Evolutionary conservation across 1,140 invertebrate species (phyloP), one percentile per base, ranked within the genome.

Genomic region (Ceratina japonica): DNA sequence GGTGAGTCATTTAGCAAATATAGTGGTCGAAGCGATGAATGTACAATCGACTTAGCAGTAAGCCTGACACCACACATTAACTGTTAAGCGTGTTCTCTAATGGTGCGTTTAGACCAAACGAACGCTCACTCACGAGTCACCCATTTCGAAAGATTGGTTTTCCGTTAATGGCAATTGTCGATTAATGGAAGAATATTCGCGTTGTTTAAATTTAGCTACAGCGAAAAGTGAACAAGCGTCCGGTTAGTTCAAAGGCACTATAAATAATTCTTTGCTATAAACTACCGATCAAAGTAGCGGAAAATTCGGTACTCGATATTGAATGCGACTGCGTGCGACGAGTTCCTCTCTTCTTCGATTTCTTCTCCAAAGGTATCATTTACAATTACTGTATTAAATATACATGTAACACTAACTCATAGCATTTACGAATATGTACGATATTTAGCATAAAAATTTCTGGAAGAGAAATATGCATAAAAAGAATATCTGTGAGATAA

Each of bases 261-360:
- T 52, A 62, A 72, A 18, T 72, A 71, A 72, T 78, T 72, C 69
- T 63, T 72, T 22, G 75, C 51, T 78, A 63, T 78, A 71, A 72
- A 54, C 1, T 56, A 62, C 7, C 27, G 69, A 56, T 72, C 56
- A 72, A 54, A 62, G 15, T 76, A 76, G 24, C 37, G 66, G 16
- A 49, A 69, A 76, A 44, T 58, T 13, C 20, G 20, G 4, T 70
- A 58, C 22, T 27, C 51, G 52, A 5, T 64, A 54, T 72, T 54
- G 72, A 70, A 27, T 54, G 31, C 20, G 15, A 7, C 37, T 52
- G 56, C 52, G 12, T 62, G 71, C 58, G 27, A 52, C n/a, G 68
- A 69, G 44, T 44, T 61, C 24, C 62, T 24, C 16, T 44, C 15
- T 27, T 20, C 3, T 3, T 22, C 0, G 12, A 31, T 56, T 27